phyloP scores from a whole-genome alignment of 2,888 invertebrate genomes.

The Stenodera caucasica region DNA sequence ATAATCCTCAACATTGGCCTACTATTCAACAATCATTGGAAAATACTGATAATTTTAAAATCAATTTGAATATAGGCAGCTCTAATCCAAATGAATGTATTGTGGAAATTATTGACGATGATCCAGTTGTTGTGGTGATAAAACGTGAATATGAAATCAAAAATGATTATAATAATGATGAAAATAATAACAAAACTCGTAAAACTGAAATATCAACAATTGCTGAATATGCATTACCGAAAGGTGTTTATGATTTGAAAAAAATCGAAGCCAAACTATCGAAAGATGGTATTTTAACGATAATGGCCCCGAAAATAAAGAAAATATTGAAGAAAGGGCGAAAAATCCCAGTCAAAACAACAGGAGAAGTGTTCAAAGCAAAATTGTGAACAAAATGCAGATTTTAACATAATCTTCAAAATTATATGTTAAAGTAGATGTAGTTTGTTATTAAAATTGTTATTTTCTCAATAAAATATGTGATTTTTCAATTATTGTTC shows the following conservation, averaged over 20 bases:
- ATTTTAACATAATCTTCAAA: too few relatives aligned
- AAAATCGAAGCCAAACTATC: slow-evolving; percentile 2
- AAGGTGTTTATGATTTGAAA: neutral
- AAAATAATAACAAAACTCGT: neutral
- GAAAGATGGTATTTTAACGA: too few relatives aligned
- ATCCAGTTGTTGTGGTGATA: neutral
- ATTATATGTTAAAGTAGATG: too few relatives aligned
- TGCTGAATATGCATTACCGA: neutral
- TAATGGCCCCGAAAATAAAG: too few relatives aligned
- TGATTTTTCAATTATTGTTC: neutral
- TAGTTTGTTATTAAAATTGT: neutral
- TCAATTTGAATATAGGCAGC: neutral
- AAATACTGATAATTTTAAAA: neutral
- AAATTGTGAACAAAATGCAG: too few relatives aligned
- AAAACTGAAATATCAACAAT: neutral
- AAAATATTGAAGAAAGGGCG: too few relatives aligned
- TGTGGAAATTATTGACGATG: neutral
- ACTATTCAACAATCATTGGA: neutral
- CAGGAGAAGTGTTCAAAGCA: neutral
- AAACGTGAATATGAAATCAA: neutral
- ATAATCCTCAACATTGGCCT: neutral
- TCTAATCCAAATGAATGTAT: neutral
- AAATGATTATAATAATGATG: neutral
- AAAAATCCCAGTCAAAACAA: neutral
- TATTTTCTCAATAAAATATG: neutral